These are phyloP conservation scores for Spheniscus mendiculus DNA, from an alignment of 2,113 vertebrate genomes.

Conservation along the genomic window DNA sequence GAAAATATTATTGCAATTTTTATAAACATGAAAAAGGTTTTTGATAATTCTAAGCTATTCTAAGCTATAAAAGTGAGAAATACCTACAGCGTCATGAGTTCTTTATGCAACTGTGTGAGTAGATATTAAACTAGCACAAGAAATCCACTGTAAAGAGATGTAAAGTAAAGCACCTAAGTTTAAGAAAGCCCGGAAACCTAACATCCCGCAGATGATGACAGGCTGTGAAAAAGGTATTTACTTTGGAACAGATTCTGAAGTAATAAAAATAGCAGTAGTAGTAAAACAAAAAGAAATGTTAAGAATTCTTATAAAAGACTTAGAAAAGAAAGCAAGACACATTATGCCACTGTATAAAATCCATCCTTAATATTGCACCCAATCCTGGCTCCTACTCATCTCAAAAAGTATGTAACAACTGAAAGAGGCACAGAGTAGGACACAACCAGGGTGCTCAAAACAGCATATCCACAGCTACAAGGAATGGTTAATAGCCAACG, in stretches of 20 bases:
- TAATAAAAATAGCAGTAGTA: background rate
- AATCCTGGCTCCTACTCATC: background rate
- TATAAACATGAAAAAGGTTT: background rate
- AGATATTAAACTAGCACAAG: background rate
- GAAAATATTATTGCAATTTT: background rate
- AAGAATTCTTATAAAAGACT: background rate
- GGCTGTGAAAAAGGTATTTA: background rate
- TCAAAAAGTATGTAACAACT: background rate
- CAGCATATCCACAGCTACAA: background rate
- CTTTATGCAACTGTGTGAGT: background rate
- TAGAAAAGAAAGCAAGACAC: background rate
- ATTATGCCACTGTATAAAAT: background rate
- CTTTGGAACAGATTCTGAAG: background rate
- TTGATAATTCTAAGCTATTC: background rate
- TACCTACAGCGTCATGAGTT: background rate
- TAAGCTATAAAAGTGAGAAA: background rate
- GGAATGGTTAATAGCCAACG: background rate
- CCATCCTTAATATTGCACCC: background rate
- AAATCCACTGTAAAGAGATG: background rate
- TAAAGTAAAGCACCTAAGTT: background rate
- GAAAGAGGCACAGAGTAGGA: rapidly evolving
- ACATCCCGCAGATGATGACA: background rate
- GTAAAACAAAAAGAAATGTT: background rate
- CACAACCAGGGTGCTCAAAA: background rate
- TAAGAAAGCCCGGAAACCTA: background rate